Evolutionary conservation across 2,113 vertebrate species (phyloP).

Genomic region (Scolopax mira): DNA sequence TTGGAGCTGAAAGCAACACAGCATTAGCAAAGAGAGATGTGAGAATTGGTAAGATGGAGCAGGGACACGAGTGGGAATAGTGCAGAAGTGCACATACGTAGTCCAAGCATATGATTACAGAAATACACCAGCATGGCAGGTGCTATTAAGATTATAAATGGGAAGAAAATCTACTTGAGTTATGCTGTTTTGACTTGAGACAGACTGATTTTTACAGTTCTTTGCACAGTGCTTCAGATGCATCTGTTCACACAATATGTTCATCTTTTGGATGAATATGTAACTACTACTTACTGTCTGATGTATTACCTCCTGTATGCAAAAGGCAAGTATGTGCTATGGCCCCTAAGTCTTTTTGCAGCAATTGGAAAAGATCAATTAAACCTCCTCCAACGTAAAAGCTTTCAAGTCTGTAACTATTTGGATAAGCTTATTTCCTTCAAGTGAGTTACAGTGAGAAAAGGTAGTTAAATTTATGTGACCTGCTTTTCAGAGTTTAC

Average conservation of each 20-base stretch:
- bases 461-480: neutral
- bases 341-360: neutral
- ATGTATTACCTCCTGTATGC: neutral
- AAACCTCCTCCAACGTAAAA: neutral
- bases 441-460: neutral
- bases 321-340: fast-evolving
- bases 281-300: neutral
- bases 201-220: neutral
- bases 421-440: neutral
- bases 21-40: neutral
- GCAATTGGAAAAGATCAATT: neutral
- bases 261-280: neutral
- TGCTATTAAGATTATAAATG: neutral
- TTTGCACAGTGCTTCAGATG: neutral
- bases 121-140: neutral
- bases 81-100: fast-evolving
- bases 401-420: neutral
- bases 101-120: neutral
- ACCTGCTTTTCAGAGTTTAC: neutral
- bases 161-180: neutral
- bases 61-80: fast-evolving
- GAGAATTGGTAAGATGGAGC: neutral
- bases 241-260: neutral
- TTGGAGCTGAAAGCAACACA: neutral
- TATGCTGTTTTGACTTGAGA: neutral